Evolutionary conservation across 2,797 vertebrate species (phyloP).

Genomic region (Sebastiscus tertius): DNA sequence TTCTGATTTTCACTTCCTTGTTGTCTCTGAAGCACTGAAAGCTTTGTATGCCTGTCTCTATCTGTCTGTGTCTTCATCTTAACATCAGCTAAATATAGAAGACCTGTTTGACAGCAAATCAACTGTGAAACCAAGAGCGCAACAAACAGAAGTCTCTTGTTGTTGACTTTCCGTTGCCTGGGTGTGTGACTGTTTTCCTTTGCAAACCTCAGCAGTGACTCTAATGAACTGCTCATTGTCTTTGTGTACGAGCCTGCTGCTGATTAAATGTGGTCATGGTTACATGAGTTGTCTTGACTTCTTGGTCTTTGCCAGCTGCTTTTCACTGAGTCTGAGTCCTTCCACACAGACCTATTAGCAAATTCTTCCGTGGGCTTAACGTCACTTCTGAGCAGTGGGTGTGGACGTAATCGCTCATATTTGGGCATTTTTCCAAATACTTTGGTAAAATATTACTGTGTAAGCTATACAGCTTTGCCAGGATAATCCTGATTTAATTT

Average conservation of each 20-base stretch:
- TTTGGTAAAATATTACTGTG: constrained; percentile 59
- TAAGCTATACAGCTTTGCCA: constrained; percentile 48
- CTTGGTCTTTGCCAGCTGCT: constrained; percentile 66
- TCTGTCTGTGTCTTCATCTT: not conserved
- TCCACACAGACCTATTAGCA: constrained; percentile 74
- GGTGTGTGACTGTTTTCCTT: constrained; percentile 59
- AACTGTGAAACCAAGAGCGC: not conserved
- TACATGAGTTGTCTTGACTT: constrained; percentile 70
- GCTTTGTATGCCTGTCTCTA: not conserved
- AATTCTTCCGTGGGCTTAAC: constrained; percentile 77
- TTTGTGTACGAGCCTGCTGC: constrained; percentile 65
- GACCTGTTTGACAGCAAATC: not conserved
- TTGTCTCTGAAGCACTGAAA: not conserved
- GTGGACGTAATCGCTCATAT: constrained; percentile 68
- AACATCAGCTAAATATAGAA: not conserved
- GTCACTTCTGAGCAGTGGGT: constrained; percentile 72
- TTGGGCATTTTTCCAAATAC: constrained; percentile 75
- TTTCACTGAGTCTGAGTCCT: constrained; percentile 56
- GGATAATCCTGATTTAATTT: constrained; percentile 81
- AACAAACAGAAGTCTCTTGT: constrained; percentile 37
- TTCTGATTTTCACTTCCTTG: not conserved
- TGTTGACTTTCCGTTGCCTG: constrained; percentile 38
- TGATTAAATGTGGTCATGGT: constrained; percentile 74
- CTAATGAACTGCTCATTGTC: constrained; percentile 75
- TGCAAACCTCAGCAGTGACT: constrained; percentile 58